phyloP scores from a whole-genome alignment of 2,797 vertebrate genomes.

The Ambastaia sidthimunki region DNA sequence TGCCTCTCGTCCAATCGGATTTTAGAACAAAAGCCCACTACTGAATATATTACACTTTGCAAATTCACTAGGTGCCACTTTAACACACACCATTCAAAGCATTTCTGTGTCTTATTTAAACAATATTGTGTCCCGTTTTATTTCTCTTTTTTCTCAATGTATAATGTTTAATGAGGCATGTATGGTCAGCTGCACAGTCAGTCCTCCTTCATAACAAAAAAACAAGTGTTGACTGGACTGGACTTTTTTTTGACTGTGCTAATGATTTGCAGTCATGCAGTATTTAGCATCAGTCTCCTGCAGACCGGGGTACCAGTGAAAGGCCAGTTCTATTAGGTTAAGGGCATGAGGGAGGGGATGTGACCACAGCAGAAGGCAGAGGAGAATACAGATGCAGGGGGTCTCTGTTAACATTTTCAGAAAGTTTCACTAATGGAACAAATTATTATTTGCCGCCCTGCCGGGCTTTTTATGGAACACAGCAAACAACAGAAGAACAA shows the following conservation, averaged over 20 bases:
- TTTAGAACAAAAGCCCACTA: background rate
- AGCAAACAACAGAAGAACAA: constrained; percentile 33
- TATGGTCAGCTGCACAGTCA: background rate
- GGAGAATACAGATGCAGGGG: constrained; percentile 28
- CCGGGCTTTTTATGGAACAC: constrained; percentile 37
- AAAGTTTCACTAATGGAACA: constrained; percentile 50
- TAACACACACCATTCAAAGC: background rate
- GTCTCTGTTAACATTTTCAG: constrained; percentile 45
- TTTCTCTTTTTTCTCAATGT: background rate
- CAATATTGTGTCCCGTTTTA: background rate
- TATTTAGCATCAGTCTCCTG: background rate
- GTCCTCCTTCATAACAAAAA: background rate
- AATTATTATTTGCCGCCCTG: constrained; percentile 53
- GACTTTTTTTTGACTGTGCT: background rate
- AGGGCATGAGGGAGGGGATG: constrained; percentile 35
- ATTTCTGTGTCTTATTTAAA: background rate
- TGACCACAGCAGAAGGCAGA: constrained; percentile 24
- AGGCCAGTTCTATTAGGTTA: constrained; percentile 37
- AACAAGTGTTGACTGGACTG: constrained; percentile 11
- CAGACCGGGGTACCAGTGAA: background rate
- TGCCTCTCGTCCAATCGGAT: background rate
- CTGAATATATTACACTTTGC: background rate
- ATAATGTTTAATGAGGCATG: background rate
- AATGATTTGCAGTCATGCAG: constrained; percentile 25
- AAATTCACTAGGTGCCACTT: too few relatives aligned